A percentile compares a stretch with the other conserved stretches of the same genome.
Evolutionary conservation across 2,113 vertebrate species (phyloP).

Genomic region (Noturus placidus): DNA sequence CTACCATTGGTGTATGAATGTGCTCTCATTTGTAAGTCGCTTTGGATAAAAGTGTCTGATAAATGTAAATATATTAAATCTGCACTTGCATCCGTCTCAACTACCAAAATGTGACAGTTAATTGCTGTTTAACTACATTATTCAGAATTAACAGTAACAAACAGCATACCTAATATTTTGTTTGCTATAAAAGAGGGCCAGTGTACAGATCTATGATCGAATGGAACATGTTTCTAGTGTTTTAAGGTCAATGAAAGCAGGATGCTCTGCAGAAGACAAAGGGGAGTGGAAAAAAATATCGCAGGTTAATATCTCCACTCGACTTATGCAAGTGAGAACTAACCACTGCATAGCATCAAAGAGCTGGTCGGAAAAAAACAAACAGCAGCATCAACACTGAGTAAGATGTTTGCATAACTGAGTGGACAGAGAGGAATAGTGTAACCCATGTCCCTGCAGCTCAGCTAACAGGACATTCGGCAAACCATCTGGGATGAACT

Average conservation of each 20-base stretch:
- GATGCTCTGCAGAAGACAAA: constrained; percentile 49
- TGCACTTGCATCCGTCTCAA: no score
- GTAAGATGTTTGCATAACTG: constrained; percentile 2
- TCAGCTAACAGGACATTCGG: background rate
- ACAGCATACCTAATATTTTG: background rate
- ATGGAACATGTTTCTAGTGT: constrained; percentile 38
- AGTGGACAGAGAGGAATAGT: constrained; percentile 38
- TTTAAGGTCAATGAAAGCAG: constrained; percentile 41
- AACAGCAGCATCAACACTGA: background rate
- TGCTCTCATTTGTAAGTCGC: no score
- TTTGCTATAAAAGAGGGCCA: background rate
- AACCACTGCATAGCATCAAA: constrained; percentile 52
- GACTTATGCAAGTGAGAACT: constrained; percentile 36
- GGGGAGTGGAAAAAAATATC: constrained; percentile 45
- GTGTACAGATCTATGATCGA: constrained; percentile 21
- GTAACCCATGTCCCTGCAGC: background rate
- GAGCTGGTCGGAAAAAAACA: constrained; percentile 50
- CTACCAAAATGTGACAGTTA: no score
- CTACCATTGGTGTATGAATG: no score
- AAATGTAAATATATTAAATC: no score
- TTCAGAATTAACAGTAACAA: constrained; percentile 1
- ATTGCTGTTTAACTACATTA: background rate
- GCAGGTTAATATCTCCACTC: constrained; percentile 50
- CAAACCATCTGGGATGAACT: background rate
- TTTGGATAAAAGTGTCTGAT: no score